These are phyloP conservation scores for Drosophila kanapiae DNA, from an alignment of 1,140 invertebrate genomes.

Conservation along the genomic window DNA sequence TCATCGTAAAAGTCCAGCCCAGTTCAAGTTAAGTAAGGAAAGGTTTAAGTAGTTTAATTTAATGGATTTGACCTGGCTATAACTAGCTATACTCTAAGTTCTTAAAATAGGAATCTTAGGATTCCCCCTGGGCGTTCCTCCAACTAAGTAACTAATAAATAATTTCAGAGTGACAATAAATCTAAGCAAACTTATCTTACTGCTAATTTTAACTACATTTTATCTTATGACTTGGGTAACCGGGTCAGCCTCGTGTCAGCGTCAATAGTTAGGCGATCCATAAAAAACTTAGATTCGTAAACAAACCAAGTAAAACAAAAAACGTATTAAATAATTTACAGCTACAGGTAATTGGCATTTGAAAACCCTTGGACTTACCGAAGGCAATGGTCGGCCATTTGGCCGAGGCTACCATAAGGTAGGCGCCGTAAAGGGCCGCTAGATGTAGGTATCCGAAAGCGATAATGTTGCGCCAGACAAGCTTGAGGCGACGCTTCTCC, in stretches of 20 bases:
- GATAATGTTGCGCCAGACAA: slow-evolving; percentile 97
- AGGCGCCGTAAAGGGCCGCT: slow-evolving; percentile 93
- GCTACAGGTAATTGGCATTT: background rate
- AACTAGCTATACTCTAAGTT: background rate
- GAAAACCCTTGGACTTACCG: slow-evolving; percentile 87
- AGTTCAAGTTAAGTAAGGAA: background rate
- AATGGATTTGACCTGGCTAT: background rate
- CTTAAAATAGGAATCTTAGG: background rate
- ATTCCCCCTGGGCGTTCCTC: too few species aligned
- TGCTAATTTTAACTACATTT: too few species aligned
- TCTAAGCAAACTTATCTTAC: too few species aligned
- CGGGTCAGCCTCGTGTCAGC: background rate
- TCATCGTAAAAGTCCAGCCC: background rate
- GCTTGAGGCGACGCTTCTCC: slow-evolving; percentile 86
- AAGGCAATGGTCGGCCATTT: slow-evolving; percentile 91
- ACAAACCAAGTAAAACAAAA: background rate
- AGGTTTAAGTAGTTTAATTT: background rate
- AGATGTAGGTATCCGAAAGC: slow-evolving; percentile 94
- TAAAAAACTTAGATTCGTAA: background rate
- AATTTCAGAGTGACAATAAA: too few species aligned
- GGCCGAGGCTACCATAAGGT: slow-evolving; percentile 92
- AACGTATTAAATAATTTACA: background rate
- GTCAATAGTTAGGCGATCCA: background rate
- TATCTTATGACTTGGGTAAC: too few species aligned
- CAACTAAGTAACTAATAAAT: too few species aligned